Base-by-base conservation (phyloP, 2,888 invertebrate genomes). In the Crossocerus cetratus region DNA sequence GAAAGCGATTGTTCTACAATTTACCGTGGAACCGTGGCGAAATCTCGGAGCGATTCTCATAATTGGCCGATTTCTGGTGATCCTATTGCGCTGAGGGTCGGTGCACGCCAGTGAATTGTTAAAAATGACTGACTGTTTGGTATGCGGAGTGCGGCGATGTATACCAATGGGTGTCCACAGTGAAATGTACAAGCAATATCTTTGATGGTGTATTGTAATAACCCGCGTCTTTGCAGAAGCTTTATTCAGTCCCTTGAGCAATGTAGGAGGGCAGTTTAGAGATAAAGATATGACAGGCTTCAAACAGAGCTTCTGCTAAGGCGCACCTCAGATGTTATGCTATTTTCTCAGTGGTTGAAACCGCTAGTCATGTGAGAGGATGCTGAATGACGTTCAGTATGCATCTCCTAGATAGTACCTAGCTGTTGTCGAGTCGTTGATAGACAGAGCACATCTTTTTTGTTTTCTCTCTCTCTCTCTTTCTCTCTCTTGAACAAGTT, bases 341-440 rank as follows among this genome's bases (percentile, higher is more conserved):
- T 76, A 81, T 82, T 85, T 86, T 82, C 78, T 85, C 83, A 83
- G 78, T 78, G 77, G 79, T 76, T 76, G 69, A 80, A 70, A 59
- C 80, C 64, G 69, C 69, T 76, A 79, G 78, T 72, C 74, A 75
- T 79, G 82, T 82, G 83, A 85, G 78, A 79, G 81, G 84, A 83
- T 78, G 78, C 85, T 84, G 83, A 81, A 84, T 82, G 77, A 82
- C 81, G 83, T 84, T 86, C 86, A 82, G 83, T 87, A 86, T 87
- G 88, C 87, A 88, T 86, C 83, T 89, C 84, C 85, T 87, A 84
- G 84, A n/a, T 2, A 32, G 32, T 84, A 87, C 84, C 84, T 86
- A 87, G 88, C 89, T 90, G 87, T 89, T 89, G 89, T 89, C 89
- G 89, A 89, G 89, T 90, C 89, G 89, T 89, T 90, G 89, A 90